A percentile compares a stretch with the other conserved stretches of the same genome.
These are phyloP conservation scores for Lichenostomus cassidix DNA, from an alignment of 2,113 vertebrate species.

Conservation along the genomic window DNA sequence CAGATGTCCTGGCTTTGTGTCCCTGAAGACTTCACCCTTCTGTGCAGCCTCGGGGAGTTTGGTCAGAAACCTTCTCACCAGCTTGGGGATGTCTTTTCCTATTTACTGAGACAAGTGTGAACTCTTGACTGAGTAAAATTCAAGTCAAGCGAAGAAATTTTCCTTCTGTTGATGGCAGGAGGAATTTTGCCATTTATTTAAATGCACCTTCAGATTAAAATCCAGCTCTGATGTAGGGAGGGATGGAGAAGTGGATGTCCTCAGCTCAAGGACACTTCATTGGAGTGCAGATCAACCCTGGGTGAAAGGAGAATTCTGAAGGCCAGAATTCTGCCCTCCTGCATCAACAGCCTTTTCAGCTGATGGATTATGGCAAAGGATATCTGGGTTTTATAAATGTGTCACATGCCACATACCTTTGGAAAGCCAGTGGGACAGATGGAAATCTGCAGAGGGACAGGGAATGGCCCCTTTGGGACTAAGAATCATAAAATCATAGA, in stretches of 20 bases:
- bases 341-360: background rate
- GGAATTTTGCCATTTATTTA: background rate
- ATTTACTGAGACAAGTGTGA: constrained; percentile 15
- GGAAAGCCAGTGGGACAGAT: background rate
- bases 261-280: background rate
- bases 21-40: background rate
- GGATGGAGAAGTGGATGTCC: background rate
- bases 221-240: background rate
- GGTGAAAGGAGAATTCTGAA: background rate
- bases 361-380: fast-evolving
- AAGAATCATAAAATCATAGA: background rate
- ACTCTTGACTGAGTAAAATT: background rate
- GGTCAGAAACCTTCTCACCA: background rate
- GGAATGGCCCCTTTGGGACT: background rate
- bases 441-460: background rate
- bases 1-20: background rate
- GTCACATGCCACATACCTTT: background rate
- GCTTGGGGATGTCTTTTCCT: constrained; percentile 16
- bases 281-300: background rate
- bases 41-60: background rate
- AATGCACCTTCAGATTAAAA: background rate
- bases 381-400: background rate
- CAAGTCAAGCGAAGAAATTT: background rate
- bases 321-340: background rate
- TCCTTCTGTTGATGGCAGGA: background rate